A percentile compares a stretch with the other conserved stretches of the same genome.
Conservation (phyloP, 2,888 invertebrate species). For the Galeruca laticollis region DNA sequence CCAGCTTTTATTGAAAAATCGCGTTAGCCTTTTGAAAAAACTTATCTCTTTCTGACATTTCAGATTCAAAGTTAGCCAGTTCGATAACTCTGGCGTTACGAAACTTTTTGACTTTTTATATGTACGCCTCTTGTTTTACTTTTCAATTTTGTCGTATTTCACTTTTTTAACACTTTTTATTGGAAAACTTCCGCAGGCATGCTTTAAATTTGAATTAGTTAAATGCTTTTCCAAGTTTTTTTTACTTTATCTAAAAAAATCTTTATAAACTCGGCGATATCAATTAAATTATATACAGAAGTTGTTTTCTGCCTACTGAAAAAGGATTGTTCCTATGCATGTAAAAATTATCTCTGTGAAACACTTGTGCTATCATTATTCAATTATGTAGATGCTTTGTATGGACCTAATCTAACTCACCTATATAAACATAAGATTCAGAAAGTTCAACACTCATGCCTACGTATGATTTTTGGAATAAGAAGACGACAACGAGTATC, state of each 20-base stretch:
- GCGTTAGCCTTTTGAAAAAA: slow-evolving; percentile 12
- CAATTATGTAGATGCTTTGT: no score
- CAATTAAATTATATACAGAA: not conserved
- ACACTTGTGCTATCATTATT: no score
- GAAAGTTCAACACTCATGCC: no score
- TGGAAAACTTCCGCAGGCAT: slow-evolving; percentile 38
- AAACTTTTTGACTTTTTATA: not conserved
- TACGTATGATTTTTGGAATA: no score
- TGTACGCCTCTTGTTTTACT: not conserved
- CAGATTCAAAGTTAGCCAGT: slow-evolving; percentile 34
- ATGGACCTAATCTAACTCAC: no score
- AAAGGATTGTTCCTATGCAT: no score
- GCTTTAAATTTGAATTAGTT: slow-evolving; percentile 39
- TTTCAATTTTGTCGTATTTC: slow-evolving; percentile 38
- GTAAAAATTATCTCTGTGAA: no score
- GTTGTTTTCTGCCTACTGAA: no score
- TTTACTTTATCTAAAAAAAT: not conserved
- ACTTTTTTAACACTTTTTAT: slow-evolving; percentile 41
- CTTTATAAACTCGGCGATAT: not conserved
- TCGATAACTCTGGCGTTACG: slow-evolving; percentile 36
- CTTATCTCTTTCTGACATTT: slow-evolving; percentile 34
- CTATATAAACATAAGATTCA: no score
- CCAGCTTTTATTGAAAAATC: slow-evolving; percentile 9
- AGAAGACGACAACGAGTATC: no score
- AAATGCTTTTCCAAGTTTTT: slow-evolving; percentile 6